Evolutionary conservation across 2,797 vertebrate genomes (phyloP), one percentile per base, ranked within the genome.

Genomic region (Sphenopsis melanotis): DNA sequence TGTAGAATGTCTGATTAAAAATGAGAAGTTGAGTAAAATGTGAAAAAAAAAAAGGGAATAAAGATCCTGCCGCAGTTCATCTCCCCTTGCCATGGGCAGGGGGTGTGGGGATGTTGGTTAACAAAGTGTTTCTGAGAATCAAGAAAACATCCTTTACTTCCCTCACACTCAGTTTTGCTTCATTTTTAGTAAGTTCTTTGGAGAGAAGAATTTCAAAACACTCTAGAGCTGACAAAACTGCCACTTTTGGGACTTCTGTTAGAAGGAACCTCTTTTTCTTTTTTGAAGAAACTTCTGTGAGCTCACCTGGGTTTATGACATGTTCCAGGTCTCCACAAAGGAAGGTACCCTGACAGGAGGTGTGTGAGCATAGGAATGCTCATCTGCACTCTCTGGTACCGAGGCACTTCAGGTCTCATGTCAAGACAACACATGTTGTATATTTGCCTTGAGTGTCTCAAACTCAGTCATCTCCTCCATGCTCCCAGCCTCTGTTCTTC

Each of bases 351-450:
- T 68, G 10, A 16, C 27, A 22, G 18, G 5, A 37, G 47, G 29
- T 69, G 61, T 72, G 10, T 42, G 53, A 55, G 50, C 6, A 12
- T 1, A 3, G 47, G 21, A 80, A 57, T 1, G 4, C 18, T 79
- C 21, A 11, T 61, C 14, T 3, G 0, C 2, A 1, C n/a, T 79
- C 16, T 72, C 18, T 6, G 8, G 5, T 72, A 15, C 61, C 0
- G 3, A 57, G 21, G 26, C 12, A 41, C 11, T 78, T 91, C 21
- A 37, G 11, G 18, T 56, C 21, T 79, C 0, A 1, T 30, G 20
- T 19, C 34, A 47, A 90, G 50, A 68, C 21, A 61, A 46, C 1
- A 44, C 1, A 16, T 32, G 6, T 29, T 69, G 13, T 64, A 7
- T 52, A 19, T 47, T 66, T 78, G 22, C 44, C 41, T 56, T 47